A percentile compares a stretch with the other conserved stretches of the same genome.
phyloP scores from a whole-genome alignment of 2,797 vertebrate species.

The Gadopsis bispinosus region DNA sequence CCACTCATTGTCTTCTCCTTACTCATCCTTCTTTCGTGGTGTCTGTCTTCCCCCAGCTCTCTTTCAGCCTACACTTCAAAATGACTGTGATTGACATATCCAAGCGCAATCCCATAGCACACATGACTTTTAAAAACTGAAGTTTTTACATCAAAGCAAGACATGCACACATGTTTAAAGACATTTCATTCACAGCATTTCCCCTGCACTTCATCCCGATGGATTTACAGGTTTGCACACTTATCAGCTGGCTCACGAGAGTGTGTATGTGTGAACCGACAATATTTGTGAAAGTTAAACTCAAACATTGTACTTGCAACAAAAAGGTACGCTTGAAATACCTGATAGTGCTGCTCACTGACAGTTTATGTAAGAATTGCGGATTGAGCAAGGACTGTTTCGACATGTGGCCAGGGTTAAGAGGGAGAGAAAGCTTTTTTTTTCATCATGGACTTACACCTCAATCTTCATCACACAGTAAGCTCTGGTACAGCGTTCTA shows the following conservation, averaged over 20 bases:
- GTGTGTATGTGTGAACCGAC: conserved; percentile 36
- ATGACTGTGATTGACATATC: conserved; percentile 68
- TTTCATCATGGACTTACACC: conserved; percentile 28
- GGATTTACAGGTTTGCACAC: conserved; percentile 63
- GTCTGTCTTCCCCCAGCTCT: conserved; percentile 22
- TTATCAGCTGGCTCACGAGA: conserved; percentile 59
- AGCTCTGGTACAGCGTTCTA: conserved; percentile 16
- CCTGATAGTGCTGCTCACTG: conserved; percentile 30
- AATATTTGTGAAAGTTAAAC: conserved; percentile 52
- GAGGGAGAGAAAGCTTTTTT: conserved; percentile 1
- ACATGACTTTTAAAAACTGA: conserved; percentile 45
- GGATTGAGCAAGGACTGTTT: conserved; percentile 28
- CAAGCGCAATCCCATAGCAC: conserved; percentile 62
- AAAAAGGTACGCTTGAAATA: conserved; percentile 42
- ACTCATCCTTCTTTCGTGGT: conserved; percentile 1
- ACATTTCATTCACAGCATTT: conserved; percentile 50
- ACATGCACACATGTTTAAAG: conserved; percentile 49
- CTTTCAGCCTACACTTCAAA: conserved; percentile 61
- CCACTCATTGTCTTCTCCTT: conserved; percentile 23
- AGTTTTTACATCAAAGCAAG: conserved; percentile 62
- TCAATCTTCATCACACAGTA: conserved; percentile 48
- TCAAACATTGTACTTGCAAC: conserved; percentile 42
- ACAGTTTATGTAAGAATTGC: conserved; percentile 26
- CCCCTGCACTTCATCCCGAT: conserved; percentile 50
- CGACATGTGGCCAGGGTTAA: conserved; percentile 30